Evolutionary conservation across 2,888 invertebrate genomes (phyloP).

Genomic region (Stramonita haemastoma): DNA sequence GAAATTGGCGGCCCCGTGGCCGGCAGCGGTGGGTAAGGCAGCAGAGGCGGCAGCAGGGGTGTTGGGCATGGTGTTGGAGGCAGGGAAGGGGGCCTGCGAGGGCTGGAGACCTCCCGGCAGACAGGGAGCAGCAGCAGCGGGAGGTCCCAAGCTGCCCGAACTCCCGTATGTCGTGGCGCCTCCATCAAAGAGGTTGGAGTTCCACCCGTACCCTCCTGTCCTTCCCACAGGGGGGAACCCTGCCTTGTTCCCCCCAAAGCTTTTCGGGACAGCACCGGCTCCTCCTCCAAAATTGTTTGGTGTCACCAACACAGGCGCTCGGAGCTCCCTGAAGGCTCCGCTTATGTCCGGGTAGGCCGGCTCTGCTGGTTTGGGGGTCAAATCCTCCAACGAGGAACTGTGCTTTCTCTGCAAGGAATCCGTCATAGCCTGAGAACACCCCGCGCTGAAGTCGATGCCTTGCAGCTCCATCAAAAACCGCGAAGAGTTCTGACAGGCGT

Average conservation of each 20-base stretch:
- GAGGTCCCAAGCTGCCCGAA: neutral
- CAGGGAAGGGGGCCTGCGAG: neutral
- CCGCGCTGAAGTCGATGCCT: conserved; percentile 61
- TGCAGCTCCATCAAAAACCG: conserved; percentile 59
- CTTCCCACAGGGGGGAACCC: conserved; percentile 34
- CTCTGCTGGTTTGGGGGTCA: conserved; percentile 44
- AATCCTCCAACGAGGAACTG: conserved; percentile 51
- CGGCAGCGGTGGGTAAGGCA: neutral
- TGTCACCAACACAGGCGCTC: neutral
- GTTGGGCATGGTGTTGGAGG: conserved; percentile 35
- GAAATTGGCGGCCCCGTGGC: conserved; percentile 45
- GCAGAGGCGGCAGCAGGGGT: conserved; percentile 24
- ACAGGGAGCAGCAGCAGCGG: neutral
- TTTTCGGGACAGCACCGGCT: neutral
- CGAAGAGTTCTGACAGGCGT: conserved; percentile 43
- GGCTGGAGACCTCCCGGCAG: neutral
- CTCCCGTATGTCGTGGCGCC: neutral
- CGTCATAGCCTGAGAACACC: neutral
- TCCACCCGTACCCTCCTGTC: conserved; percentile 58
- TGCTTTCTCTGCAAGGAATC: conserved; percentile 33
- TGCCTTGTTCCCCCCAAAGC: neutral
- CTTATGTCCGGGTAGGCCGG: conserved; percentile 68
- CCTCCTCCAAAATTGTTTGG: neutral
- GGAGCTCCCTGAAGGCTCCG: conserved; percentile 61
- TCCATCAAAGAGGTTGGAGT: conserved; percentile 46